Conservation (phyloP, 2,797 vertebrate species). For the Lutjanus argentimaculatus region DNA sequence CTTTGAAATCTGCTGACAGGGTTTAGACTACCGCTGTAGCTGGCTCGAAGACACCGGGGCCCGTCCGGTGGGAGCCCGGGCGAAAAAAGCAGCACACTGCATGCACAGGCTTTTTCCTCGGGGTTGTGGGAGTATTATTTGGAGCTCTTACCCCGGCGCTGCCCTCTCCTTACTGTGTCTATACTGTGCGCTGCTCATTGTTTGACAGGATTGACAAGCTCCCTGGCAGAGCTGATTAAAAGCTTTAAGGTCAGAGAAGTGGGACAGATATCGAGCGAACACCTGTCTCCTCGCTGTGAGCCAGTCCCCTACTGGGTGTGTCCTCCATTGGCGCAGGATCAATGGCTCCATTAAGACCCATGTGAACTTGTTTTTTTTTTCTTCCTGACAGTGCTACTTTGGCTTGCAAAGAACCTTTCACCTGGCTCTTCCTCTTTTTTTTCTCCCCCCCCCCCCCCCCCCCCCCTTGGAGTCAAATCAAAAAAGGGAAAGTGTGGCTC, state of each 20-base stretch:
- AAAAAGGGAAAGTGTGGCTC: background rate
- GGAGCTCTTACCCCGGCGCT: conserved; percentile 58
- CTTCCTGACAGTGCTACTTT: conserved; percentile 56
- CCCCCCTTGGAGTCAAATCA: background rate
- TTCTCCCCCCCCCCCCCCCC: too few relatives aligned
- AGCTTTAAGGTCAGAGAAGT: conserved; percentile 88
- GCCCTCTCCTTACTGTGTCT: conserved; percentile 67
- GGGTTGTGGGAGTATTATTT: conserved; percentile 63
- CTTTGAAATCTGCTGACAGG: conserved; percentile 65
- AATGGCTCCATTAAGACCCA: conserved; percentile 82
- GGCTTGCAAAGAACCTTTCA: conserved; percentile 70
- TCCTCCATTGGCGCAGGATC: conserved; percentile 76
- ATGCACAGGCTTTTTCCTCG: conserved; percentile 27
- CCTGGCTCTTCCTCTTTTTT: conserved; percentile 51
- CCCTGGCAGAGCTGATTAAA: conserved; percentile 88
- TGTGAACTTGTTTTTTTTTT: conserved; percentile 36
- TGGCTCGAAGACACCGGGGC: conserved; percentile 20
- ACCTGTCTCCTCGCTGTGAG: conserved; percentile 82
- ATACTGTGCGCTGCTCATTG: conserved; percentile 71
- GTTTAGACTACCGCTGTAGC: conserved; percentile 30
- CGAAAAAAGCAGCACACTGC: conserved; percentile 49
- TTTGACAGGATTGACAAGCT: conserved; percentile 88
- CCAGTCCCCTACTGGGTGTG: conserved; percentile 77
- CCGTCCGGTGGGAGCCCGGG: conserved; percentile 44
- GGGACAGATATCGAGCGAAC: conserved; percentile 86